Percentiles rank a stretch among this genome's conserved stretches.
Evolutionary conservation across 1,140 invertebrate species (phyloP).

Genomic region (Adoxophyes honmai): DNA sequence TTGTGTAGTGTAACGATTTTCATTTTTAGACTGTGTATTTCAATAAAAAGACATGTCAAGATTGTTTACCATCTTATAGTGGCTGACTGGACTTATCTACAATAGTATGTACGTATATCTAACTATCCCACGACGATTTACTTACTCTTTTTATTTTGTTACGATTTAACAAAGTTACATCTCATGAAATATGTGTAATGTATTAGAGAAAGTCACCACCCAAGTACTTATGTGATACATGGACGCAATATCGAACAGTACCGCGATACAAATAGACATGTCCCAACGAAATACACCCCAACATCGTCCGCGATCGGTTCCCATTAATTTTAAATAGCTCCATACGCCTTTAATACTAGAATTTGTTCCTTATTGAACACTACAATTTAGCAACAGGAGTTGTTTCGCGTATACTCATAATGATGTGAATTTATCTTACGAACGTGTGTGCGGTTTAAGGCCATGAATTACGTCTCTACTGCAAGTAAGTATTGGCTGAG

Average conservation of each 20-base stretch:
- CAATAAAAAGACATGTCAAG: no score
- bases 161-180: no score
- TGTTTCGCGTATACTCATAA: constrained; percentile 7
- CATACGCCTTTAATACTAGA: not conserved
- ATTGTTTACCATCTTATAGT: no score
- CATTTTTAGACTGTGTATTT: no score
- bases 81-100: no score
- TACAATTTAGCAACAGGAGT: constrained; percentile 13
- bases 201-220: not conserved
- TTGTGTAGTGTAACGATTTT: no score
- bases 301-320: constrained; percentile 5
- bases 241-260: not conserved
- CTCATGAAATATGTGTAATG: no score
- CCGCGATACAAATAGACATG: constrained; percentile 9
- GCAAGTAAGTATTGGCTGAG: no score
- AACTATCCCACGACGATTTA: no score
- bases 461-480: no score
- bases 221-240: constrained; percentile 1
- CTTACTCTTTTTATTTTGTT: no score
- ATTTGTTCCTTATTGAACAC: constrained; percentile 14
- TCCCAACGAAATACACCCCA: constrained; percentile 3
- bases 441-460: not conserved
- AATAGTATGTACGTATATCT: no score
- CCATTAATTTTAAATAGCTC: constrained; percentile 11
- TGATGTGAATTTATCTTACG: constrained; percentile 9